phyloP scores from a whole-genome alignment of 2,888 invertebrate species.

The Strigamia crassipes region DNA sequence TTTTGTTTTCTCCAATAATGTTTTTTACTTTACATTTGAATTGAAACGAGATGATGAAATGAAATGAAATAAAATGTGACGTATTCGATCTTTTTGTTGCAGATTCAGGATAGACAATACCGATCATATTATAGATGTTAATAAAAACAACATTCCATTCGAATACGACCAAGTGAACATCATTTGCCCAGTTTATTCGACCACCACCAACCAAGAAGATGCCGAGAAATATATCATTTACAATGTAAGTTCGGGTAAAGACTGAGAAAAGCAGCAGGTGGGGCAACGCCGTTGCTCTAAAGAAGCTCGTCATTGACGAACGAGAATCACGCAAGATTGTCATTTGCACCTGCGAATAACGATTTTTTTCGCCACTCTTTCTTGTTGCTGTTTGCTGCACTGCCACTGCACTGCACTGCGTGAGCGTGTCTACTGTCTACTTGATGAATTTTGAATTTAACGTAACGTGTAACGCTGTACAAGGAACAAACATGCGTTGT shows the following conservation, averaged over 20 bases:
- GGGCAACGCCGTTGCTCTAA: not conserved
- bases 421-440: no score
- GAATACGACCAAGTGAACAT: conserved; percentile 96
- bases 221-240: conserved; percentile 95
- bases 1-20: no score
- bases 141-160: conserved; percentile 88
- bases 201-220: conserved; percentile 79
- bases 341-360: conserved; percentile 14
- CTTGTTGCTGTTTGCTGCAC: no score
- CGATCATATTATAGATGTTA: conserved; percentile 94
- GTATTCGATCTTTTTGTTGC: conserved; percentile 57
- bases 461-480: not conserved
- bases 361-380: not conserved
- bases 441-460: not conserved
- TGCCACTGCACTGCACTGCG: no score
- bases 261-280: conserved; percentile 19
- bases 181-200: conserved; percentile 89
- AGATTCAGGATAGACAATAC: conserved; percentile 96
- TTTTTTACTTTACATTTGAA: no score
- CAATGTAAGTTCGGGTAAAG: conserved; percentile 67
- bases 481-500: not conserved
- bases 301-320: not conserved
- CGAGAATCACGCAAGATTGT: conserved; percentile 38
- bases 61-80: no score
- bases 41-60: no score